Conservation (phyloP, 2,888 invertebrate genomes). For the Ormia ochracea region DNA sequence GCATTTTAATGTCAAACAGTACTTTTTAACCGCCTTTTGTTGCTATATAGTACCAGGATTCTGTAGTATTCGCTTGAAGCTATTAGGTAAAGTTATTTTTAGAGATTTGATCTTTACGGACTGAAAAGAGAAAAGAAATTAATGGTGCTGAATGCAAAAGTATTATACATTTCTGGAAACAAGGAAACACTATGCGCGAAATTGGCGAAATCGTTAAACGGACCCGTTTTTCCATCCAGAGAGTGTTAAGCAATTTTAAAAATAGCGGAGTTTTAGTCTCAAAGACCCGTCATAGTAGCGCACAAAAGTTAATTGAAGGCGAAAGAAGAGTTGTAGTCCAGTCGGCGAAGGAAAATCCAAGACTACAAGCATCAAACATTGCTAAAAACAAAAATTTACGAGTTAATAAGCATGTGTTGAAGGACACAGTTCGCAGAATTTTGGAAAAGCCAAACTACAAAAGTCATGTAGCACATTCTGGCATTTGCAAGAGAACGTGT, state of each 20-base stretch:
- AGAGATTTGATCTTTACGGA: no score
- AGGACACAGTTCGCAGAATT: neutral
- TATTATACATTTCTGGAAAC: neutral
- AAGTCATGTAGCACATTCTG: no score
- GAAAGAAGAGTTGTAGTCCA: constrained; percentile 16
- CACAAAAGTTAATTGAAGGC: neutral
- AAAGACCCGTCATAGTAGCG: neutral
- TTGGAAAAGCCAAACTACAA: no score
- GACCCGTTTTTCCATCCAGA: neutral
- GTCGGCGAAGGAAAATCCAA: constrained; percentile 16
- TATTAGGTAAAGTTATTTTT: no score
- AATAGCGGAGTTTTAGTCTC: no score
- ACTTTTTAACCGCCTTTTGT: no score
- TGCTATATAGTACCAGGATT: no score
- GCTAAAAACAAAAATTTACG: constrained; percentile 1
- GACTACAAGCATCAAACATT: constrained; percentile 20
- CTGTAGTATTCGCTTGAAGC: no score
- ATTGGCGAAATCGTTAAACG: neutral
- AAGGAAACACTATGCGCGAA: neutral
- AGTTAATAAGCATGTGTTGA: constrained; percentile 5
- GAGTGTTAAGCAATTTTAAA: neutral
- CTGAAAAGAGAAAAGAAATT: neutral
- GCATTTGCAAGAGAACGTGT: constrained; percentile 19
- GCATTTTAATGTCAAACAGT: no score
- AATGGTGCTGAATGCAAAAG: neutral